Percentiles rank a stretch among this genome's conserved stretches.
phyloP scores from a whole-genome alignment of 2,888 invertebrate species.

The Bombyx huttoni region DNA sequence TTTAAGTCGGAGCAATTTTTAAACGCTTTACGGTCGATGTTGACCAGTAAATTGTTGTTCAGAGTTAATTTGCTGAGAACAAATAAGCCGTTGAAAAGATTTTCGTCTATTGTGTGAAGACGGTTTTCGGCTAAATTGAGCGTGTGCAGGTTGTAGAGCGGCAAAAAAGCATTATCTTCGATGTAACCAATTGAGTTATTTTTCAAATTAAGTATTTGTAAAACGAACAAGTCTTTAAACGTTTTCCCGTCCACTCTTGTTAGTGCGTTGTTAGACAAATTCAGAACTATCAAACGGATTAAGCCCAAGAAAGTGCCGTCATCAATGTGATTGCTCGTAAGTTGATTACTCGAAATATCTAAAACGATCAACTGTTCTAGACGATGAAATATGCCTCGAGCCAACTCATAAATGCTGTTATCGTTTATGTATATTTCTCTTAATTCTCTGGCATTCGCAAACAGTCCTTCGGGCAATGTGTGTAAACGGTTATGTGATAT shows the following conservation, averaged over 20 bases:
- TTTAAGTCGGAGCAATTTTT: constrained; percentile 90
- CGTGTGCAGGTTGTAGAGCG: constrained; percentile 90
- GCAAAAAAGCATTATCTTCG: constrained; percentile 89
- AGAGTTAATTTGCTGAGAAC: constrained; percentile 87
- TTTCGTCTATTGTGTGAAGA: constrained; percentile 84
- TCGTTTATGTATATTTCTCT: constrained; percentile 88
- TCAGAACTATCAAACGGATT: constrained; percentile 86
- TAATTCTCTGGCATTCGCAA: constrained; percentile 85
- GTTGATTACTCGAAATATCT: constrained; percentile 87
- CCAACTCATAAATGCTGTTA: constrained; percentile 86
- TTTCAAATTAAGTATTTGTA: constrained; percentile 87
- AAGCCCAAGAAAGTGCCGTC: constrained; percentile 89
- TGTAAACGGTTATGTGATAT: constrained; percentile 88
- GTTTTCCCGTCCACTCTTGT: constrained; percentile 86
- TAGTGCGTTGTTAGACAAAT: constrained; percentile 88
- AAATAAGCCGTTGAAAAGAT: constrained; percentile 86
- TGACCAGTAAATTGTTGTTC: constrained; percentile 87
- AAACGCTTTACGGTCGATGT: constrained; percentile 84
- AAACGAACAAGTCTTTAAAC: constrained; percentile 88
- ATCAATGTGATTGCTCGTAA: constrained; percentile 87
- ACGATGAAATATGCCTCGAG: constrained; percentile 86
- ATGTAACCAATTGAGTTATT: constrained; percentile 92
- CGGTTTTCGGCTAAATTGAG: constrained; percentile 91
- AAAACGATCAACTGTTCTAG: constrained; percentile 87
- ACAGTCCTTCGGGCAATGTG: constrained; percentile 84